Evolutionary conservation across 2,888 invertebrate species (phyloP).

Genomic region (Mesochorus sp.): DNA sequence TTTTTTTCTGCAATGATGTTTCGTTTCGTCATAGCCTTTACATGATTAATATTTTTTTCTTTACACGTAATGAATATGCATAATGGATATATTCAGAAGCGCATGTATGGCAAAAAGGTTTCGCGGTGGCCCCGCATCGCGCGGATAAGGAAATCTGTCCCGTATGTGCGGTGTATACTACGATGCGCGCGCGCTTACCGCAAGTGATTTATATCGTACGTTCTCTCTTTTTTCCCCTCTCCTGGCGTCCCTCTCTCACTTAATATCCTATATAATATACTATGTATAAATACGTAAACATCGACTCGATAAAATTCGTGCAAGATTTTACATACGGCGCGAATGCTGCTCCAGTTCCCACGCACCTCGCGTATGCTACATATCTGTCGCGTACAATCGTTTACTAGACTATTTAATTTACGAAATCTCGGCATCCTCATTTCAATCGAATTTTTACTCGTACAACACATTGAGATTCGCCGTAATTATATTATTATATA

Average conservation of each 20-base stretch:
- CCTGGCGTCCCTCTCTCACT: constrained; percentile 42
- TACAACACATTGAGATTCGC: too few species aligned
- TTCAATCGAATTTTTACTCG: background rate
- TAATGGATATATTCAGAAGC: background rate
- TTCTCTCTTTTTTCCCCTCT: constrained; percentile 47
- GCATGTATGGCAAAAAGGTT: background rate
- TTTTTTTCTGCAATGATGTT: too few species aligned
- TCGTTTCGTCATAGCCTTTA: too few species aligned
- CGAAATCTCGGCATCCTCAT: background rate
- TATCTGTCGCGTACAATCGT: background rate
- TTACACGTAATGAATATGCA: background rate
- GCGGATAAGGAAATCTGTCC: constrained; percentile 39
- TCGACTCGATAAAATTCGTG: constrained; percentile 14
- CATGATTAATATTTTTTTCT: too few species aligned
- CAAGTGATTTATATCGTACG: constrained; percentile 59
- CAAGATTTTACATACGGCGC: background rate
- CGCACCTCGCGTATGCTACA: constrained; percentile 65
- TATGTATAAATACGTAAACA: constrained; percentile 19
- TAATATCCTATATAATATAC: constrained; percentile 42
- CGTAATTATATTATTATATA: too few species aligned
- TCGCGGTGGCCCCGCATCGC: constrained; percentile 34
- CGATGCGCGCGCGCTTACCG: constrained; percentile 22
- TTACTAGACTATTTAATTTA: constrained; percentile 10
- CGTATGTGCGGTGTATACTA: background rate
- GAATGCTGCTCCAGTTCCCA: constrained; percentile 77